Evolutionary conservation across 2,797 vertebrate genomes (phyloP), one percentile per base, ranked within the genome.

Genomic region (Chelmon rostratus): DNA sequence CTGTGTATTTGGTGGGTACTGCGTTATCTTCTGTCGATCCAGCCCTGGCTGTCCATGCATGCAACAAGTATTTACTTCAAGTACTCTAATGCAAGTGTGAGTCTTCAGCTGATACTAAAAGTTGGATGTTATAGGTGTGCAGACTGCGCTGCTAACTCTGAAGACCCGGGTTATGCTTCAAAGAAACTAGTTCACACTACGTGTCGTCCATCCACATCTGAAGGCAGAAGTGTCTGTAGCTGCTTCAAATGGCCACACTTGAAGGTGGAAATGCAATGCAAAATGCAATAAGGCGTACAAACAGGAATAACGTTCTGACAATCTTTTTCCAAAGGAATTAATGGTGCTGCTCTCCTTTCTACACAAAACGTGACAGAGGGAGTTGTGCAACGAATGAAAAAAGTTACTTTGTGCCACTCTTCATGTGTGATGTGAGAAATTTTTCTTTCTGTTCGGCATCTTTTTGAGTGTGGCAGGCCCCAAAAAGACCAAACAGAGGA

Each of bases 401-500:
- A n/a, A n/a, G n/a, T n/a, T n/a, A n/a, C n/a, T n/a, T n/a, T n/a
- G n/a, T n/a, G n/a, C n/a, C n/a, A n/a, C 35, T 28, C 16, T 38
- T 50, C 50, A 65, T 65, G 57, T 44, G 46, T 42, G 33, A 42
- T 15, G 62, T 21, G 35, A 72, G 28, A 25, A n/a, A 42, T 70
- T n/a, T 53, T 76, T 73, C 69, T 54, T 40, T 58, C 63, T 68
- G 49, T 44, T 68, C 18, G n/a, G 18, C 40, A 35, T 50, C 12
- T 21, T 19, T 44, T 19, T 0, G 46, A 76, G 8, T 12, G 21
- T 64, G 64, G 68, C 74, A 54, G 74, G 82, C 68, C 38, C 53
- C 21, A 15, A 63, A 62, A 58, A 81, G n/a, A 28, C n/a, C 53
- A 79, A 74, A 57, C 21, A 58, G 38, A 75, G 46, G 61, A 72